Conservation (phyloP, 2,888 invertebrate species). For the Neuroscelio doddi region DNA sequence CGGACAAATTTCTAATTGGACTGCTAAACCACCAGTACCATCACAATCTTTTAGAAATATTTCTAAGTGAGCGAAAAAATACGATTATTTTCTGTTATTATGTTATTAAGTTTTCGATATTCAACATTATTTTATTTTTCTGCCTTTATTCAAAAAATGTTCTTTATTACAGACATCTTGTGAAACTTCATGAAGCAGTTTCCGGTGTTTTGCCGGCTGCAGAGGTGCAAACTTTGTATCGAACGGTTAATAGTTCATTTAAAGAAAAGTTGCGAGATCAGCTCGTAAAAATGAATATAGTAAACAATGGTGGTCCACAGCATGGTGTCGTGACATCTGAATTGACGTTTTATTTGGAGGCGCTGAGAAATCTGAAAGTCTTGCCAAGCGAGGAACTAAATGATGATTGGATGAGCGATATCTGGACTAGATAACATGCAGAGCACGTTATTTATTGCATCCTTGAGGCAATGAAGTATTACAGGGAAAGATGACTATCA, state of each 20-base stretch:
- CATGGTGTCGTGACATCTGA: constrained; percentile 96
- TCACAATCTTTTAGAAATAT: constrained; percentile 91
- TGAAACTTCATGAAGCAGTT: constrained; percentile 93
- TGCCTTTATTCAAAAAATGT: constrained; percentile 39
- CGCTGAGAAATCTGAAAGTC: constrained; percentile 85
- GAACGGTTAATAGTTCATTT: constrained; percentile 87
- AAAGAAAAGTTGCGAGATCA: constrained; percentile 90
- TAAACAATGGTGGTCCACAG: constrained; percentile 96
- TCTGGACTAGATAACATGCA: constrained; percentile 82
- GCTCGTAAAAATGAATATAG: constrained; percentile 88
- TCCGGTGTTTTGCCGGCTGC: constrained; percentile 86
- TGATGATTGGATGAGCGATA: constrained; percentile 86
- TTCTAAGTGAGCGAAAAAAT: constrained; percentile 79
- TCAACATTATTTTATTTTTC: neutral
- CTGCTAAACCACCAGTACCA: constrained; percentile 95
- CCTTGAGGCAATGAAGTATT: constrained; percentile 64
- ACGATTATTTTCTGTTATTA: constrained; percentile 1
- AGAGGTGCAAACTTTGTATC: constrained; percentile 84
- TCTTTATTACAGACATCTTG: constrained; percentile 79
- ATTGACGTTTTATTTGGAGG: constrained; percentile 91
- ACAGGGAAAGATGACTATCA: constrained; percentile 61
- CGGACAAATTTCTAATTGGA: constrained; percentile 89
- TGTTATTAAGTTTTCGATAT: neutral
- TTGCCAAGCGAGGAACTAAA: constrained; percentile 82
- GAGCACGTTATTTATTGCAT: constrained; percentile 70